A percentile compares a stretch with the other conserved stretches of the same genome.
These are phyloP conservation scores for Pseudochaenichthys georgianus DNA, from an alignment of 2,797 vertebrate species.

Conservation along the genomic window DNA sequence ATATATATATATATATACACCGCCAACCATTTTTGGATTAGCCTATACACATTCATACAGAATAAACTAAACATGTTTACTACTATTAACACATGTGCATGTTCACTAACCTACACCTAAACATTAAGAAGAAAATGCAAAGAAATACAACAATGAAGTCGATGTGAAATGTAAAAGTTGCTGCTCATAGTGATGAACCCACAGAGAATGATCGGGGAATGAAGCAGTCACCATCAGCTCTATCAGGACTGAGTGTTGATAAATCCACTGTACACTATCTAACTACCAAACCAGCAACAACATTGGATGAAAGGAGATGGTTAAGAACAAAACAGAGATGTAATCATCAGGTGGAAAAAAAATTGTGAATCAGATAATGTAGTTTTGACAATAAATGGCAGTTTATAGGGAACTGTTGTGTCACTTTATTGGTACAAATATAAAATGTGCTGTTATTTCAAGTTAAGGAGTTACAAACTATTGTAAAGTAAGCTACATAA, in stretches of 20 bases:
- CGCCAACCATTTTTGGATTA: no score
- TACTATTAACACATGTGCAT: no score
- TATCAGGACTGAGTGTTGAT: background rate
- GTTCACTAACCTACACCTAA: no score
- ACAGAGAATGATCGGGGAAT: background rate
- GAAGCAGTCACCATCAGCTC: background rate
- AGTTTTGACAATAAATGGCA: background rate
- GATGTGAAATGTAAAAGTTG: background rate
- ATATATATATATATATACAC: no score
- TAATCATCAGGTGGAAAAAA: no score
- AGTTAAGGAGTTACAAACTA: background rate
- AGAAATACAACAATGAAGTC: no score
- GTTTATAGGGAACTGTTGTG: background rate
- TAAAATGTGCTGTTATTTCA: background rate
- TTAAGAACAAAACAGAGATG: no score
- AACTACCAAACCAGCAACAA: background rate
- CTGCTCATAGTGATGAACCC: background rate
- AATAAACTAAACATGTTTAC: no score
- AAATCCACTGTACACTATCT: background rate
- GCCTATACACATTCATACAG: no score
- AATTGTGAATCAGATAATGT: no score
- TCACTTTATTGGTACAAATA: background rate
- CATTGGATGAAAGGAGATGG: no score
- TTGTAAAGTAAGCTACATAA: background rate
- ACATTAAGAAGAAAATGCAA: no score